These are phyloP conservation scores for Chaetophractus vellerosus DNA, from an alignment of 2,797 vertebrate species.

Conservation along the genomic window DNA sequence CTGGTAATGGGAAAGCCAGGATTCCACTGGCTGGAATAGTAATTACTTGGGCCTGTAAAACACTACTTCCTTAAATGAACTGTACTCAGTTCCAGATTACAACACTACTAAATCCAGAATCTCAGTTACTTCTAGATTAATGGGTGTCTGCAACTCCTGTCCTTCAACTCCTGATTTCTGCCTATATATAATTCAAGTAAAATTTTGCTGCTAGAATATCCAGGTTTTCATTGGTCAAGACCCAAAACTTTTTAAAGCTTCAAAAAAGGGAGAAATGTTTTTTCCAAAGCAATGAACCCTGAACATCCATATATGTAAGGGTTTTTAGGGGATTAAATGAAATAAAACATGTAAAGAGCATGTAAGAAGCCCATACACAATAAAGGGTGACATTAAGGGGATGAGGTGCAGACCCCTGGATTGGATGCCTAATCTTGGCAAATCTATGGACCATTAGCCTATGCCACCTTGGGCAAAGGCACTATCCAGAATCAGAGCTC, in stretches of 20 bases:
- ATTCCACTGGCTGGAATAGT: slow-evolving; percentile 7
- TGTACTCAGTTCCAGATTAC: background rate
- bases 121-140: slow-evolving; percentile 40
- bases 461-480: background rate
- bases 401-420: background rate
- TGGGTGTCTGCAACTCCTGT: background rate
- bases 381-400: background rate
- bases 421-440: background rate
- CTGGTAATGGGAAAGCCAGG: background rate
- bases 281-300: slow-evolving; percentile 1
- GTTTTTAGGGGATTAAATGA: background rate
- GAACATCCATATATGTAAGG: background rate
- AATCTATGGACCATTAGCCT: background rate
- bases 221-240: slow-evolving; percentile 49
- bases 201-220: slow-evolving; percentile 25
- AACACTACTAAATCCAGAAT: slow-evolving; percentile 1
- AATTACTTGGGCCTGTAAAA: background rate
- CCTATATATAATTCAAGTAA: background rate
- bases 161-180: slow-evolving; percentile 23
- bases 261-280: background rate
- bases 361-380: background rate
- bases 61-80: background rate
- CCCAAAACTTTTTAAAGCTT: slow-evolving; percentile 17
- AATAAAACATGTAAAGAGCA: background rate
- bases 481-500: background rate